A percentile compares a stretch with the other conserved stretches of the same genome.
Conservation (phyloP, 2,888 invertebrate species). For the Scaptomyza flava region DNA sequence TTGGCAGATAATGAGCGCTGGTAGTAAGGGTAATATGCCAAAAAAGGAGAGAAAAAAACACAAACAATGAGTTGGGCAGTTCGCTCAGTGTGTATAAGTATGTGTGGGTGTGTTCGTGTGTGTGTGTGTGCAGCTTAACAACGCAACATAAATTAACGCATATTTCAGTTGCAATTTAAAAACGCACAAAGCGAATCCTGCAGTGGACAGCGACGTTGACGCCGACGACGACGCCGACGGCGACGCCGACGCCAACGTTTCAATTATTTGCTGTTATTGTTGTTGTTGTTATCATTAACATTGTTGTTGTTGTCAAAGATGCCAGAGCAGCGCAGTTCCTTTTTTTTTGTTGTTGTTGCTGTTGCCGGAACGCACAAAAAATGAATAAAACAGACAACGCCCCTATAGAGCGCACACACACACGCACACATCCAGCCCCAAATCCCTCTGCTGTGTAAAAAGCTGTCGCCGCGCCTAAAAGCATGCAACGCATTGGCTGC, state of each 20-base stretch:
- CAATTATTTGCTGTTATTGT: conserved; percentile 69
- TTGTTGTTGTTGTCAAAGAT: conserved; percentile 76
- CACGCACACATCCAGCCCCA: background rate
- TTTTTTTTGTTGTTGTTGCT: conserved; percentile 48
- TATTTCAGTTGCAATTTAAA: conserved; percentile 78
- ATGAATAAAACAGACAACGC: conserved; percentile 78
- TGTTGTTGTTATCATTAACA: conserved; percentile 70
- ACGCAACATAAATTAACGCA: conserved; percentile 76
- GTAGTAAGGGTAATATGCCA: conserved; percentile 16
- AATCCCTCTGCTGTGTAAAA: conserved; percentile 43
- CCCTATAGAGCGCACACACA: conserved; percentile 47
- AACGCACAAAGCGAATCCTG: conserved; percentile 72
- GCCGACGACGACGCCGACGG: conserved; percentile 22
- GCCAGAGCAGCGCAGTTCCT: conserved; percentile 57
- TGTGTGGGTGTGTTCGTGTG: conserved; percentile 23
- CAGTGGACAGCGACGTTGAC: conserved; percentile 48
- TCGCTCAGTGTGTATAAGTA: background rate
- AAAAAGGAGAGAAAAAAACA: conserved; percentile 14
- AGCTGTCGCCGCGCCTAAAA: conserved; percentile 73
- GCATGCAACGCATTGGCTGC: conserved; percentile 74
- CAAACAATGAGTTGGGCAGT: conserved; percentile 7
- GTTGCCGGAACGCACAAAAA: conserved; percentile 70
- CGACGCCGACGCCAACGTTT: conserved; percentile 62
- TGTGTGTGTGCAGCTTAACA: conserved; percentile 53
- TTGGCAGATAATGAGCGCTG: conserved; percentile 47